Base-by-base conservation (phyloP, 1,140 invertebrate genomes). In the Holcopasites calliopsidis region DNA sequence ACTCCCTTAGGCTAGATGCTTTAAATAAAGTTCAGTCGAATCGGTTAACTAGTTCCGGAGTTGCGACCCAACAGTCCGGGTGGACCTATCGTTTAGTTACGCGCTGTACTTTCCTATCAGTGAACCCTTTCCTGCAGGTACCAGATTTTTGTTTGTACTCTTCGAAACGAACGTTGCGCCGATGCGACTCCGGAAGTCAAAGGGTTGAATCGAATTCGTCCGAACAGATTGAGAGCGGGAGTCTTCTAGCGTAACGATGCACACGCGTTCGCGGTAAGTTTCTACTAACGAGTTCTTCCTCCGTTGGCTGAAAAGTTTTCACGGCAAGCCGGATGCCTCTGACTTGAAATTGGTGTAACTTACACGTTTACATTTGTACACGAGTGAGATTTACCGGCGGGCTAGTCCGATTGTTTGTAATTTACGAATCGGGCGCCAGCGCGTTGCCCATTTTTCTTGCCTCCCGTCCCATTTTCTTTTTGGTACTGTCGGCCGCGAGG, bases 241-340 rank as follows among this genome's bases (percentile, higher is more conserved):
- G 7, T 42, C 49, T 49, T 23, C 42, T 11, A 1, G 44, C 13
- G 0, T n/a, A n/a, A n/a, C n/a, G n/a, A n/a, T n/a, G n/a, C n/a
- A n/a, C n/a, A n/a, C 28, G 18, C 42, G 33, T 11, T 40, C 5
- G 35, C 13, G 6, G n/a, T n/a, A 71, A 54, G 31, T 79, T 65
- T 80, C 47, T 33, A 35, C 50, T 61, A 79, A 79, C 65, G 40
- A 76, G 60, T 72, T 40, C 38, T 57, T 40, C 35, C 49, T 33
- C 18, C 33, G 13, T 4, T 47, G 42, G 23, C n/a, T n/a, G n/a
- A n/a, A 54, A 72, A 50, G 66, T 72, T 78, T 38, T 65, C 33
- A 13, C 18, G 13, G 11, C 10, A 28, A 47, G 40, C 7, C 16
- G 28, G 18, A 1, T 5, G 18, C 11, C 21, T 33, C 16, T 18